Evolutionary conservation across 2,888 invertebrate genomes (phyloP), one percentile per base, ranked within the genome.

Genomic region (Artemia sp.): DNA sequence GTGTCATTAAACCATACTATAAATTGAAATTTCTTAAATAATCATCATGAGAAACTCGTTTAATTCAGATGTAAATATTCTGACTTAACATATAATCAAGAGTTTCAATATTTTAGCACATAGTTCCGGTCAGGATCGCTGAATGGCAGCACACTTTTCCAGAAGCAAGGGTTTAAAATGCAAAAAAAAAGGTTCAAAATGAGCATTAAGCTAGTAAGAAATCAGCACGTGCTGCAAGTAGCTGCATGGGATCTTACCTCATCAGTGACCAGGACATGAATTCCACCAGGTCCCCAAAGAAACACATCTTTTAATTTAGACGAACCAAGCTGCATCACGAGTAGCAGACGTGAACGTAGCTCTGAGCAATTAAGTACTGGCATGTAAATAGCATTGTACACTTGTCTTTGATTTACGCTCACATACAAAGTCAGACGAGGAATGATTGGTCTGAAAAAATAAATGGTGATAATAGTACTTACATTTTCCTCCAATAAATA

Each of bases 391-490:
- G 90, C 91, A 79, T 88, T 86, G 82, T 88, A 93, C 8, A 85
- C 82, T 72, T 83, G 82, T 52, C 78, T 78, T 58, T 75, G 82
- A 75, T 87, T 86, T 73, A 85, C 80, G 74, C 89, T 87, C 71
- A 92, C 85, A 79, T 91, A 94, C 69, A 94, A 81, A 0, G 90
- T 92, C 71, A 91, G 81, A 12, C 88, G 86, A 0, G 92, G 92
- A 69, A 86, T 83, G 74, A 86, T 83, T 12, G 83, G 79, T 77
- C 86, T 86, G 75, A 11, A 78, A 19, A 75, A 74, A 75, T 74
- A 72, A 73, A 71, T 67, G 70, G 71, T 38, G 12, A 38, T 52
- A 52, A 68, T 10, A 58, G 9, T 19, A 58, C 64, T 24, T 58
- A n/a, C 24, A 24, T 58, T 58, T 19, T 9, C 64, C 10, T 10